phyloP scores from a whole-genome alignment of 2,888 invertebrate species.

The Hecatera dysodea region DNA sequence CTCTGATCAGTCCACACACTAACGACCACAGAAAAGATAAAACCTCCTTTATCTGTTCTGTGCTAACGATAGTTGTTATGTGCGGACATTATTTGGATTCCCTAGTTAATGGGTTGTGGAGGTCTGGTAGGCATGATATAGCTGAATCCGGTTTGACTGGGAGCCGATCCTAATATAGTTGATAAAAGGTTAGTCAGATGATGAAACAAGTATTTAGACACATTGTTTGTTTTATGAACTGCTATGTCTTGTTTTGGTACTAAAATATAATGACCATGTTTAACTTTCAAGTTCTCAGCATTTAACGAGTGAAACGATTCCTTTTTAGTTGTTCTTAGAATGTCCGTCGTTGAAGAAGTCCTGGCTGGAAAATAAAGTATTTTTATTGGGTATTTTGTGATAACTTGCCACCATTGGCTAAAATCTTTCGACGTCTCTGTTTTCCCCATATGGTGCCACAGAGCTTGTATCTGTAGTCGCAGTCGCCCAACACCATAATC shows the following conservation, averaged over 20 bases:
- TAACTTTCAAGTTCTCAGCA: not conserved
- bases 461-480: not conserved
- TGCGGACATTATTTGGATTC: constrained; percentile 4
- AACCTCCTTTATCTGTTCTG: no score
- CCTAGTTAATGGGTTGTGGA: no score
- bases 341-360: not conserved
- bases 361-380: not conserved
- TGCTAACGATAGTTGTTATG: constrained; percentile 16
- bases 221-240: constrained; percentile 5
- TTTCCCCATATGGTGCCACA: not conserved
- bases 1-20: constrained; percentile 7
- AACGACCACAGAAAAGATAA: no score
- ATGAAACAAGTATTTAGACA: not conserved
- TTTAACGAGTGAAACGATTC: not conserved
- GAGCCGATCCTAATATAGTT: no score
- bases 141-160: no score
- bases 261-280: not conserved
- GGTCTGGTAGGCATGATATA: no score
- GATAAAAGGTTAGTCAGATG: no score
- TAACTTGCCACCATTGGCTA: no score
- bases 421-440: not conserved
- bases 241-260: not conserved
- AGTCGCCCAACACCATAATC: not conserved
- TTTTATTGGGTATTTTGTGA: no score
- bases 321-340: not conserved